A percentile compares a stretch with the other conserved stretches of the same genome.
Evolutionary conservation across 2,888 invertebrate genomes (phyloP).

Genomic region (Autographa pulchrina): DNA sequence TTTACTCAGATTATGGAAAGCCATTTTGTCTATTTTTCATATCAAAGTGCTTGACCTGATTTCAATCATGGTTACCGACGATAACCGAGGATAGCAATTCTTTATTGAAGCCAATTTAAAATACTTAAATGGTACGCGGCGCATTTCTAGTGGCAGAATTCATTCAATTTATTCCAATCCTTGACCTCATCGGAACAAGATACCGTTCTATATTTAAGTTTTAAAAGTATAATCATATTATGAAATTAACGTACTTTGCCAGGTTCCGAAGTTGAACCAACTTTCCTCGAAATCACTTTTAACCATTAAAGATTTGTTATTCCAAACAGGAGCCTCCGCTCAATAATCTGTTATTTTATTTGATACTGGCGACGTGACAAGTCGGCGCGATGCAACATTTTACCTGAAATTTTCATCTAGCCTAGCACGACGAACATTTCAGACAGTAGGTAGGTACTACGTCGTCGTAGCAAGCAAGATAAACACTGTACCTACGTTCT

Average conservation of each 20-base stretch:
- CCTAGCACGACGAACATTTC: background rate
- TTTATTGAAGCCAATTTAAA: background rate
- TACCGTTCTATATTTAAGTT: constrained; percentile 37
- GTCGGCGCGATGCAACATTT: constrained; percentile 66
- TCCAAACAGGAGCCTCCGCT: constrained; percentile 69
- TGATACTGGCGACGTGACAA: constrained; percentile 49
- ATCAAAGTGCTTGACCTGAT: background rate
- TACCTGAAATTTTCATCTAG: constrained; percentile 53
- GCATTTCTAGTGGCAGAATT: background rate
- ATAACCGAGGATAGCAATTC: background rate
- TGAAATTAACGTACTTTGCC: constrained; percentile 70
- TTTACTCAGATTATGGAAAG: background rate
- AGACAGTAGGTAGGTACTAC: background rate
- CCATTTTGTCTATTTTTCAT: background rate
- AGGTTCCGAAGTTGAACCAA: constrained; percentile 65
- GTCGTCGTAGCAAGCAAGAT: constrained; percentile 13
- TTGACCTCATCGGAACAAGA: background rate
- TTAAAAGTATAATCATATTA: constrained; percentile 62
- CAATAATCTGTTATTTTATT: constrained; percentile 81
- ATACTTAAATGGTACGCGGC: constrained; percentile 4
- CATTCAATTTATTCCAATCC: no score
- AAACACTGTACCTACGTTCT: constrained; percentile 20
- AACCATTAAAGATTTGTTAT: constrained; percentile 71
- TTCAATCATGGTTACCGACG: background rate
- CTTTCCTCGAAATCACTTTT: constrained; percentile 68